Base-by-base conservation (phyloP, 2,113 vertebrate genomes). In the Bufo gargarizans region DNA sequence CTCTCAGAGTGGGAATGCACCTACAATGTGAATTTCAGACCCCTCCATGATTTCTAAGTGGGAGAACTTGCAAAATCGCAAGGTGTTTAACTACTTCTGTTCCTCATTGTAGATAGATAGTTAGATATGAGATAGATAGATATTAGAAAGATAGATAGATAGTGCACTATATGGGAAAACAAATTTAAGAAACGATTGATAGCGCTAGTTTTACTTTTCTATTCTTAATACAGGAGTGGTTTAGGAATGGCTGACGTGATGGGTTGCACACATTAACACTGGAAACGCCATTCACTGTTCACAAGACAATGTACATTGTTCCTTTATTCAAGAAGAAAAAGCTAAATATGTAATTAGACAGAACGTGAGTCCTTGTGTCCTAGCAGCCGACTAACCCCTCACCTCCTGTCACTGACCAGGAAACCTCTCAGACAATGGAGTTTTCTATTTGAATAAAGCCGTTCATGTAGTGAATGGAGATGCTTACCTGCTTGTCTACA, bases 231-330 rank as follows among this genome's bases (percentile, higher is more conserved):
- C 63, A 67, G 10, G 17, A 17, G 43, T 74, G 45, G 43, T 47
- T 74, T 7, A 55, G 13, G 4, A 43, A 45, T 61, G 56, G 14
- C 56, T 71, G 65, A 5, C 19, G 49, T n/a, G 2, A 6, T 22
- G 4, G 2, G 56, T 76, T 77, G 58, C 49, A 20, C 12, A 71
- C 22, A 16, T 16, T 77, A 33, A 43, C 58, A 11, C 13, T 59
- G 17, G 17, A 22, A n/a, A 59, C 33, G 12, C 4, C 43, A 20
- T 17, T 81, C 63, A 58, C 76, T 61, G 77, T 6, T 53, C 11
- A 53, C 22, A 67, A 71, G 3, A 87, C 77, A 87, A 56, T 72
- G 63, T 20, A 14, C 58, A 87, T 82, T 87, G 78, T 82, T 72
- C 22, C 61, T 56, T n/a, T 71, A 61, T 47, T 59, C 55, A 76